Evolutionary conservation across 2,113 vertebrate genomes (phyloP), one percentile per base, ranked within the genome.

Genomic region (Menura novaehollandiae): DNA sequence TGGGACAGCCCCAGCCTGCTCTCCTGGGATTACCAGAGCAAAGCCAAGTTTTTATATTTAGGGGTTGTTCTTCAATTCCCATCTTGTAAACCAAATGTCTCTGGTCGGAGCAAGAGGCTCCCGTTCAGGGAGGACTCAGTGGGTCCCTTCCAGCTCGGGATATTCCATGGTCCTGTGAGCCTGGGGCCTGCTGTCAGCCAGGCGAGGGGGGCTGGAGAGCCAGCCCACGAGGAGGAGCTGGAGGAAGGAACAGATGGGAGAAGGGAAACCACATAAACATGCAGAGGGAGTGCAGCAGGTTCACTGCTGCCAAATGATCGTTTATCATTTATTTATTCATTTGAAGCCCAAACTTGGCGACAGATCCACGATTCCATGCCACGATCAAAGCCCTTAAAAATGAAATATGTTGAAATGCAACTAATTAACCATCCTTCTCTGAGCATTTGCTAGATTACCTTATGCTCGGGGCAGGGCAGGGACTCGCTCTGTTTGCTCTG

Each of bases 301-400:
- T 83, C 88, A 8, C 3, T 7, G 47, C 90, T 96, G 95, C 82
- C 95, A 90, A 86, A 59, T 11, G 35, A 95, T 67, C 79, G 0
- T 77, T 95, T 86, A 55, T 93, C 72, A n/a, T 95, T 94, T 95
- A 84, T 93, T 96, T 92, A 89, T 94, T 75, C 82, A 37, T 91
- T 51, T 77, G 78, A 93, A 92, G 51, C 82, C 88, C 92, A 84
- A 96, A 81, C 88, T 80, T 94, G 95, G 95, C 68, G 5, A 77
- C 88, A 49, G 59, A 88, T 46, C 90, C 72, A 37, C 68, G 51
- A 27, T 30, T 78, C 79, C 63, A 37, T 32, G 75, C 85, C 88
- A 79, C 0, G 0, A 94, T 84, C 91, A 96, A 81, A 95, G 85
- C 59, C 72, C 83, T 86, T 85, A 47, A 51, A 85, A 95, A 71